Percentiles rank a stretch among this genome's conserved stretches.
Evolutionary conservation across 2,797 vertebrate species (phyloP).

Genomic region (Morus bassanus): DNA sequence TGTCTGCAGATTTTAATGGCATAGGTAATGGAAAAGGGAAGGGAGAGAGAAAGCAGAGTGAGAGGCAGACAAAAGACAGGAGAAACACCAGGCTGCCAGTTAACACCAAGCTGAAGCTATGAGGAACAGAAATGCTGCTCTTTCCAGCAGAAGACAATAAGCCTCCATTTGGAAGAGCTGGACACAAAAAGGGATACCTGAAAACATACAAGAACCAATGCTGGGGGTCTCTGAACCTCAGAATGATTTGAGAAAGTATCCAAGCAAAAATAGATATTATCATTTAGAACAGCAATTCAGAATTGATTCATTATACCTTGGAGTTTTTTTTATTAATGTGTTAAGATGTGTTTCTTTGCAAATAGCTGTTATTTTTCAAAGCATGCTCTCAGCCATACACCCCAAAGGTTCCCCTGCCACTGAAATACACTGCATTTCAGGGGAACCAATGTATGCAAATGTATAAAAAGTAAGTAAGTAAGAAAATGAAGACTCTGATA

Average conservation of each 20-base stretch:
- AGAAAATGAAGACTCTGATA: accelerated
- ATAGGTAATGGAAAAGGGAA: not conserved
- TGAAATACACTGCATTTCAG: accelerated
- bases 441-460: accelerated
- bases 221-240: not conserved
- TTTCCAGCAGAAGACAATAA: not conserved
- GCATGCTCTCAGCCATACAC: not conserved
- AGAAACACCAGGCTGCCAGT: not conserved
- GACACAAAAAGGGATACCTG: not conserved
- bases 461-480: too few species aligned
- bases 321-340: accelerated
- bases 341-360: not conserved
- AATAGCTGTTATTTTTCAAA: not conserved
- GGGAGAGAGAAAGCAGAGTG: not conserved
- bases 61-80: not conserved
- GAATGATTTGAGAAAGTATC: not conserved
- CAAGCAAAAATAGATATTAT: not conserved
- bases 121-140: not conserved
- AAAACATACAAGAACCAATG: not conserved
- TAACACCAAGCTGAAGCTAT: accelerated
- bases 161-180: accelerated
- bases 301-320: not conserved
- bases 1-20: not conserved
- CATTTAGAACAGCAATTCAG: not conserved
- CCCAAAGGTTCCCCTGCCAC: not conserved